Conservation (phyloP, 2,888 invertebrate species). For the Tipula unca region DNA sequence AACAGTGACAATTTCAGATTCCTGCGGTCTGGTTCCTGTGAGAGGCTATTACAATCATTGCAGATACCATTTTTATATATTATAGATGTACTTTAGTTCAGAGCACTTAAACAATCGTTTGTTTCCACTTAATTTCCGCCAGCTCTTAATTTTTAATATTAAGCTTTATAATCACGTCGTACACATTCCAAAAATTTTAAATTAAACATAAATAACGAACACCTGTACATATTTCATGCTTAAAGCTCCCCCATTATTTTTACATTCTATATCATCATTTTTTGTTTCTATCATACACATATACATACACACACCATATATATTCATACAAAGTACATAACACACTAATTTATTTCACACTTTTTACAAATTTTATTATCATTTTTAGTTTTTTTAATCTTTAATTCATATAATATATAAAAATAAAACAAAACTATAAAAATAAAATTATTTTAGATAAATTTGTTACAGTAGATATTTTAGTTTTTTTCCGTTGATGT, state of each 20-base stretch:
- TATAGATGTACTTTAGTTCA: neutral
- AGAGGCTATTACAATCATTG: too few species aligned
- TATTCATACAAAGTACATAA: neutral
- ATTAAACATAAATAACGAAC: slow-evolving; percentile 14
- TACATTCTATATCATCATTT: neutral
- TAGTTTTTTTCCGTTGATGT: neutral
- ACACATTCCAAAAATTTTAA: neutral
- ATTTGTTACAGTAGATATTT: neutral
- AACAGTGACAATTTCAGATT: too few species aligned
- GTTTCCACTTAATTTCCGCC: neutral
- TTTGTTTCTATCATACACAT: neutral
- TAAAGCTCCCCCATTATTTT: neutral
- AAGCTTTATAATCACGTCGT: slow-evolving; percentile 14
- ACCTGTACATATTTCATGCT: slow-evolving; percentile 4
- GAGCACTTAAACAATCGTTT: neutral
- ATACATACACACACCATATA: neutral
- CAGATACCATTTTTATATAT: too few species aligned
- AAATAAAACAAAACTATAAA: neutral
- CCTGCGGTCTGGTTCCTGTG: too few species aligned
- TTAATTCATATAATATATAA: neutral
- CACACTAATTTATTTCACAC: slow-evolving; percentile 8
- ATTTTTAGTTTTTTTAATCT: slow-evolving; percentile 4
- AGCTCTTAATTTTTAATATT: neutral
- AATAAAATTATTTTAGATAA: neutral
- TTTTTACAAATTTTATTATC: neutral